Percentiles rank a stretch among this genome's conserved stretches.
These are phyloP conservation scores for Peribatodes rhomboidaria DNA, from an alignment of 2,888 invertebrate species.

Conservation along the genomic window DNA sequence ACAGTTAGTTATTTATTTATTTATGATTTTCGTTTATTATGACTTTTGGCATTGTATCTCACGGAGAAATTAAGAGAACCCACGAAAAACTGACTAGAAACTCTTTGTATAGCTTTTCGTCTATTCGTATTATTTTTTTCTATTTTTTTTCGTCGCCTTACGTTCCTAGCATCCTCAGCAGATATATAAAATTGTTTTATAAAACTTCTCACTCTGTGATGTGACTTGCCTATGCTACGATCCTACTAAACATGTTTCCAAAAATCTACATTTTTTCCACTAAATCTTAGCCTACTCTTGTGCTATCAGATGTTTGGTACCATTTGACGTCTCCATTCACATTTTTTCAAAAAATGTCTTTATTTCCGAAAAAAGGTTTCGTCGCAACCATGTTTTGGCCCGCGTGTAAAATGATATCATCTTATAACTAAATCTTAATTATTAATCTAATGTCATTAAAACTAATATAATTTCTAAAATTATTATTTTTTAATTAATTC, in stretches of 20 bases:
- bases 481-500: constrained; percentile 57
- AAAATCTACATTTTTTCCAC: constrained; percentile 81
- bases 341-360: constrained; percentile 51
- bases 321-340: constrained; percentile 45
- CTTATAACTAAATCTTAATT: constrained; percentile 57
- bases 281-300: constrained; percentile 75
- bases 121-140: constrained; percentile 44
- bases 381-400: constrained; percentile 78
- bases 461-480: constrained; percentile 77
- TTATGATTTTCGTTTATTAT: constrained; percentile 62
- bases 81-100: constrained; percentile 58
- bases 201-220: constrained; percentile 76
- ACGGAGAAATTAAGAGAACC: constrained; percentile 59
- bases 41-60: constrained; percentile 78
- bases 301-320: constrained; percentile 75
- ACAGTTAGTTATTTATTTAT: constrained; percentile 77
- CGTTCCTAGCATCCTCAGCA: constrained; percentile 52
- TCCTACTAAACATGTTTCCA: constrained; percentile 84
- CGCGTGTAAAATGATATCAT: constrained; percentile 75
- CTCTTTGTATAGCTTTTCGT: constrained; percentile 45
- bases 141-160: constrained; percentile 57
- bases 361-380: constrained; percentile 49
- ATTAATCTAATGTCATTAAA: constrained; percentile 54
- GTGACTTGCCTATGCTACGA: constrained; percentile 63
- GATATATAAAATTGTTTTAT: constrained; percentile 72